Evolutionary conservation across 1,140 invertebrate species (phyloP).

Genomic region (Anastrepha ludens): DNA sequence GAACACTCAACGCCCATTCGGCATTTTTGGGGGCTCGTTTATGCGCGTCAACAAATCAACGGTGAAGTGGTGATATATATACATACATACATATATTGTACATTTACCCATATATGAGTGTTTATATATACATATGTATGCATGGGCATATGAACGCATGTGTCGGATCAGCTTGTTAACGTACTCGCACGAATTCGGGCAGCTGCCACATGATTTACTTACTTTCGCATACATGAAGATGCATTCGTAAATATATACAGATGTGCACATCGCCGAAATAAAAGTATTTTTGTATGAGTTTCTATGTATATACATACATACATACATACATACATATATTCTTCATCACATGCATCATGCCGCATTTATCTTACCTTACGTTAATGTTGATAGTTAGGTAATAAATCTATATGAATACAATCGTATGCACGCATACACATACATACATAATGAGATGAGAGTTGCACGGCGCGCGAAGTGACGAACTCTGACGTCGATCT

Average conservation of each 20-base stretch:
- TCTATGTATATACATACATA: neutral
- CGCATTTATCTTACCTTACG: neutral
- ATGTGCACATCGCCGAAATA: neutral
- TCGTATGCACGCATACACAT: neutral
- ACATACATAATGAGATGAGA: neutral
- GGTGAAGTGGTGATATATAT: neutral
- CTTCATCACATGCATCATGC: neutral
- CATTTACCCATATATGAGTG: no score
- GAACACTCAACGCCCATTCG: constrained; percentile 53
- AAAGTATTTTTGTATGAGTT: no score
- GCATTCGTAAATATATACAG: neutral
- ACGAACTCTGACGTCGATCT: neutral
- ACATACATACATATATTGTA: neutral
- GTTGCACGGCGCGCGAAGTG: neutral
- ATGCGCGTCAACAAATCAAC: neutral
- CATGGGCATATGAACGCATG: neutral
- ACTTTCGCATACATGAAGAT: neutral
- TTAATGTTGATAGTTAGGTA: neutral
- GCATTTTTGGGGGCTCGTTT: constrained; percentile 62
- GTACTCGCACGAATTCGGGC: neutral
- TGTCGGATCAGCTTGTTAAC: neutral
- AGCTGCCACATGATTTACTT: constrained; percentile 9
- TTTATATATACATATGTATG: neutral
- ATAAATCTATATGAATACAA: constrained; percentile 4
- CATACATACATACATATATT: neutral